Conservation (phyloP, 2,113 vertebrate species). For the Brachionichthys hirsutus region DNA sequence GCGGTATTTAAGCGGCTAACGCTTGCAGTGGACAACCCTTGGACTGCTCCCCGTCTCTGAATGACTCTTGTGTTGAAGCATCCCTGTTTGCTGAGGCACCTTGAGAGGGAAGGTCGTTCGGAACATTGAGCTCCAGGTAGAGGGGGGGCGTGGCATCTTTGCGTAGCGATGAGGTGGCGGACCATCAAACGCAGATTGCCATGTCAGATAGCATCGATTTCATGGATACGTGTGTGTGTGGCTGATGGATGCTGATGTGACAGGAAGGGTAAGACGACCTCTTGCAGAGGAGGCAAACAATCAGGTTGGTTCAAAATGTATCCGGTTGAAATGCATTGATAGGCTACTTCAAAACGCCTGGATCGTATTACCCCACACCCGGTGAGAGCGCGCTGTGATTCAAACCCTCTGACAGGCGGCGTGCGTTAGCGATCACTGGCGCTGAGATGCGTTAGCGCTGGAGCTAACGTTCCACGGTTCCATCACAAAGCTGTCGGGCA, state of each 20-base stretch:
- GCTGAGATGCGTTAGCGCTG: not conserved
- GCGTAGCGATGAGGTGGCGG: constrained; percentile 36
- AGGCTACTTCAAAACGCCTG: too few species aligned
- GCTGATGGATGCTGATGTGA: constrained; percentile 52
- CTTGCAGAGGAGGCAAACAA: constrained; percentile 10
- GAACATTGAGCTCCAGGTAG: constrained; percentile 13
- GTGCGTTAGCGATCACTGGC: constrained; percentile 27
- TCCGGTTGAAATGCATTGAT: too few species aligned
- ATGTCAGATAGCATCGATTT: constrained; percentile 51
- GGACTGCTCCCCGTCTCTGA: too few species aligned
- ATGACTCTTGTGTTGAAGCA: too few species aligned
- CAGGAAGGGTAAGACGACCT: constrained; percentile 47
- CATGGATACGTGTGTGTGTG: constrained; percentile 40
- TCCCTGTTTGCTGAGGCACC: constrained; percentile 24
- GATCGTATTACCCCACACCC: too few species aligned
- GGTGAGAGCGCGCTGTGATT: too few species aligned
- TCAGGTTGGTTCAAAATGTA: constrained; percentile 4
- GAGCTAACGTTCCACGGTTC: not conserved
- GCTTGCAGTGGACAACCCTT: too few species aligned
- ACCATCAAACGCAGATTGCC: constrained; percentile 49
- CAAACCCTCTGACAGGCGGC: constrained; percentile 1
- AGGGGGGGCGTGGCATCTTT: constrained; percentile 19
- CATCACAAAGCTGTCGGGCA: constrained; percentile 1
- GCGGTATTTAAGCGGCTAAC: too few species aligned
- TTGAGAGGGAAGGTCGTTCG: constrained; percentile 1